Percentiles rank a stretch among this genome's conserved stretches.
Conservation (phyloP, 2,888 invertebrate species). For the Oscheius sp. region DNA sequence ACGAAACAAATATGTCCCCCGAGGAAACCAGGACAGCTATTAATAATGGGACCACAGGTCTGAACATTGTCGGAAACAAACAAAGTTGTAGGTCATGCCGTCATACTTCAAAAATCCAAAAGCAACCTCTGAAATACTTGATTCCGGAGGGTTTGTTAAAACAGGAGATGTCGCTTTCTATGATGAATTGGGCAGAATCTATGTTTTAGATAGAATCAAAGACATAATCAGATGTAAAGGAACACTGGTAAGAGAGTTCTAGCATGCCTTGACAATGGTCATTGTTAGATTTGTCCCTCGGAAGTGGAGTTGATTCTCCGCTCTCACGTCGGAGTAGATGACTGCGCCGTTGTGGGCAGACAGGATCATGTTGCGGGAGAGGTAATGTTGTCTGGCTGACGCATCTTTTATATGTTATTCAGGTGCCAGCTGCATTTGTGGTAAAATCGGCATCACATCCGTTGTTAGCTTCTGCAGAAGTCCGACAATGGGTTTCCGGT, state of each 20-base stretch:
- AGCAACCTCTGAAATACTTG: constrained; percentile 80
- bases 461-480: constrained; percentile 65
- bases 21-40: constrained; percentile 81
- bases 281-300: constrained; percentile 66
- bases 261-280: too few relatives aligned
- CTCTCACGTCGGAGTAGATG: constrained; percentile 67
- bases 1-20: constrained; percentile 64
- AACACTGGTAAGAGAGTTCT: constrained; percentile 50
- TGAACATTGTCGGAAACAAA: background rate
- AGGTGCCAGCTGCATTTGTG: constrained; percentile 69
- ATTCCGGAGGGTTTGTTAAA: constrained; percentile 84
- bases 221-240: constrained; percentile 80
- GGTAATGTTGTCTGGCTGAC: constrained; percentile 28
- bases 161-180: constrained; percentile 84
- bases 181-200: constrained; percentile 84
- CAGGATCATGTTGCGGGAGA: constrained; percentile 69
- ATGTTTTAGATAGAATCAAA: constrained; percentile 86
- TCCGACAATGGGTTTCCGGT: constrained; percentile 67
- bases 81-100: constrained; percentile 79
- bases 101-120: constrained; percentile 85
- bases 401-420: background rate
- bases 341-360: constrained; percentile 70
- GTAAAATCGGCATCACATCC: constrained; percentile 59
- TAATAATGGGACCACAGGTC: constrained; percentile 83
- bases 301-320: constrained; percentile 67